Base-by-base conservation (phyloP, 2,888 invertebrate genomes). In the Chamaedrilus cognettii region DNA sequence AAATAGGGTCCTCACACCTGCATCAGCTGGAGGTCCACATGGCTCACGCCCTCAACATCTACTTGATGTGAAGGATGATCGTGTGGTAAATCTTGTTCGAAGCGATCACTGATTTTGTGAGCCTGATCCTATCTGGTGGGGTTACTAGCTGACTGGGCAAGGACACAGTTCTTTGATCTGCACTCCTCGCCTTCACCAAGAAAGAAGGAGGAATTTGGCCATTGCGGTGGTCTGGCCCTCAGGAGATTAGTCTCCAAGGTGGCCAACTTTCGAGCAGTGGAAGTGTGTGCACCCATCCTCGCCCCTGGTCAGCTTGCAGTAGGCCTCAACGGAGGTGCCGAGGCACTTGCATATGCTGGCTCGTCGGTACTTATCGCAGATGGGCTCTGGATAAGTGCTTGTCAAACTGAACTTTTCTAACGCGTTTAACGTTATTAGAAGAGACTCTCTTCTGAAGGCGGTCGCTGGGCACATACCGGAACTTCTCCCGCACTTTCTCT, bases 41-140 rank as follows among this genome's bases (percentile, higher is more conserved):
- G 57, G 57, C 1, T 30, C 28, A 2, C 57, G 57, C 2, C 57
- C 57, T 2, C 57, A 56, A 30, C 57, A 56, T 4, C 30, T 56
- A 5, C 11, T 15, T 3, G 57, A 56, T 2, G 3, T 56, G 2
- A 2, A 2, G 2, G 2, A 26, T 2, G n/a, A 26, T 3, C 23
- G 23, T 2, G 50, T 23, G 2, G 50, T n/a, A 2, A 2, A n/a
- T 2, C 3, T 2, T 50, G 4, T 3, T 4, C 3, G 4, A n/a
- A 2, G 50, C 50, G 2, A 50, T 50, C 2, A 50, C 57, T 28
- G 57, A n/a, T 2, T 30, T 56, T 3, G 11, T 56, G 2, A 56
- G 28, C 11, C 4, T 7, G 2, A 3, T 56, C 30, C 4, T 56
- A 30, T n/a, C 2, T 23, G 57, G 57, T 2, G 19, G 2, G 3